Base-by-base conservation (phyloP, 2,113 vertebrate genomes). In the Dipodomys stephensi region DNA sequence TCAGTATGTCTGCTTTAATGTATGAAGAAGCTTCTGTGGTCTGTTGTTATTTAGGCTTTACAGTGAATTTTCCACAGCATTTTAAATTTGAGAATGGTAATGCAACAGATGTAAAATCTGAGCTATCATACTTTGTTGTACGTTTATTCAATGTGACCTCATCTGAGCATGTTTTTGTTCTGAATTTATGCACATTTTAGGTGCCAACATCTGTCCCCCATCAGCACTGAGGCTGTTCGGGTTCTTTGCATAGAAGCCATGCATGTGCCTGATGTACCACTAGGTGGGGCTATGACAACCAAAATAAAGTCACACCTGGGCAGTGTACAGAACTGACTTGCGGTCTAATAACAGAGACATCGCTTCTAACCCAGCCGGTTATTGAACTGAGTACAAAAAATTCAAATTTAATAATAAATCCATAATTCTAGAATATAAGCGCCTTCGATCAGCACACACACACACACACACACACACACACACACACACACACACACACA, bases 401-500 rank as follows among this genome's bases (percentile, higher is more conserved):
- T 30, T 7, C 25, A 0, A 0, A 87, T 92, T 67, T 28, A 44
- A 69, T 72, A 57, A 44, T 57, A 95, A 95, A 78, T 39, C 80
- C 87, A 93, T 74, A 46, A 91, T 88, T 87, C 82, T 53, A 65
- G 86, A 93, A 78, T 7, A 80, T 16, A 78, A 94, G 78, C 28
- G 71, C 32, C 44, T 23, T 19, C 32, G 1, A 6, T 3, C 18
- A 72, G 39, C 90, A 88, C 77, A 49, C 49, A 60, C 95, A 92
- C 90, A 95, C 69, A 92, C 92, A 92, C 95, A 72, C 95, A 96
- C 87, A 39, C 35, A 39, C 35, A 39, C 35, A 35, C 35, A 39
- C 35, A 39, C 91, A 72, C 46, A 64, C 96, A 94, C 90, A 96
- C 67, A 90, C 86, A 92, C 94, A 73, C 93, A 95, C 85, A 91